Evolutionary conservation across 53 echinoderm and acorn worm genomes (phyloP).

Genomic region (Mesocentrotus franciscanus): DNA sequence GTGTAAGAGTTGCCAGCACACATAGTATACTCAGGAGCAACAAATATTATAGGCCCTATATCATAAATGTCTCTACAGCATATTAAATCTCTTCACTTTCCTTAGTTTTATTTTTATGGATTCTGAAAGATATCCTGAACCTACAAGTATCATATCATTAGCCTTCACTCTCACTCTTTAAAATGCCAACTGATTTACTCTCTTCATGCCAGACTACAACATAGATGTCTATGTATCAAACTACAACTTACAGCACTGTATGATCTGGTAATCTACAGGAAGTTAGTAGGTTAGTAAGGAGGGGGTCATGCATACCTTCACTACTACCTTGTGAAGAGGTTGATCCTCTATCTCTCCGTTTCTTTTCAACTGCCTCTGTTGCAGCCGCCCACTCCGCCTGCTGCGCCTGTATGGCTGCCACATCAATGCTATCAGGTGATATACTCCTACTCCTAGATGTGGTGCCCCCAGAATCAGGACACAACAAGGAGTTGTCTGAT

Average conservation of each 20-base stretch:
- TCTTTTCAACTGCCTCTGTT: conserved; percentile 61
- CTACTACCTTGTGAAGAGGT: conserved; percentile 72
- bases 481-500: conserved; percentile 80
- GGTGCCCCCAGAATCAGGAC: conserved; percentile 51
- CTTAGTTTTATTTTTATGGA: not conserved
- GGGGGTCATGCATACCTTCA: conserved; percentile 71
- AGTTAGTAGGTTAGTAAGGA: conserved; percentile 53
- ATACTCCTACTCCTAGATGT: conserved; percentile 69
- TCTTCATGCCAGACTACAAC: not conserved
- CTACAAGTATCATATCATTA: not conserved
- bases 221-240: not conserved
- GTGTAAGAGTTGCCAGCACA: not conserved
- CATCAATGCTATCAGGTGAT: conserved; percentile 95
- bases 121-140: too few relatives aligned
- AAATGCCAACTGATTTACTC: not conserved
- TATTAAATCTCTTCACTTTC: not conserved
- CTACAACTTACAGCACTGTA: not conserved
- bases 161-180: not conserved
- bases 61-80: not conserved
- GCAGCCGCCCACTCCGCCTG: conserved; percentile 65
- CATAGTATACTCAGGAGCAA: not conserved
- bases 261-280: conserved; percentile 25
- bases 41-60: not conserved
- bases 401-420: conserved; percentile 74
- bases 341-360: conserved; percentile 55